phyloP scores from a whole-genome alignment of 1,140 invertebrate genomes.

The Aphaenogaster rudis region DNA sequence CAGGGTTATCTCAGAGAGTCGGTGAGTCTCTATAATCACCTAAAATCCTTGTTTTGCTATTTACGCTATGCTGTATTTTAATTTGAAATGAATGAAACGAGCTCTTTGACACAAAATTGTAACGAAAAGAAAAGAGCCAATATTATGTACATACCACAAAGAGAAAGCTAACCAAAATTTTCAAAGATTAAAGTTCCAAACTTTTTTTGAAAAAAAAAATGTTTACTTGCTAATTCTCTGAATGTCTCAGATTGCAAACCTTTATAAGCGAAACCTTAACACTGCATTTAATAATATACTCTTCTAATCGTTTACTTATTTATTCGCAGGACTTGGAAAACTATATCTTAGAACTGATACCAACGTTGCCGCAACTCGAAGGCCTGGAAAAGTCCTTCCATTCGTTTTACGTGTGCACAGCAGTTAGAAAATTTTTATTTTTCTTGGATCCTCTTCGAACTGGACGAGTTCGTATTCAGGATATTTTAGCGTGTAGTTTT shows the following conservation, averaged over 20 bases:
- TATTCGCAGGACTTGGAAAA: slow-evolving; percentile 95
- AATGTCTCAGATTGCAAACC: no score
- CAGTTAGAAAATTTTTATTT: slow-evolving; percentile 98
- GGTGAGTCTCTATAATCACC: slow-evolving; percentile 86
- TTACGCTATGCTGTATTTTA: slow-evolving; percentile 47
- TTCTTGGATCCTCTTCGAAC: slow-evolving; percentile 96
- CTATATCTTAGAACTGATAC: slow-evolving; percentile 97
- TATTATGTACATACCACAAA: no score
- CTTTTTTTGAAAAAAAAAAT: no score
- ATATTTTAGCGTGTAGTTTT: slow-evolving; percentile 96
- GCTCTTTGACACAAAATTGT: neutral
- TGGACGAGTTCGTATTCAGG: slow-evolving; percentile 95
- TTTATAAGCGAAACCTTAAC: no score
- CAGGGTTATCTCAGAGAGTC: slow-evolving; percentile 96
- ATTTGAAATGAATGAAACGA: slow-evolving; percentile 13
- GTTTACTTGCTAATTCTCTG: no score
- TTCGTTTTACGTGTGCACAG: slow-evolving; percentile 98
- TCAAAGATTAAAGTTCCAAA: no score
- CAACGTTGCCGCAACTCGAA: slow-evolving; percentile 95
- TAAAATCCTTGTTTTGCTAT: slow-evolving; percentile 42
- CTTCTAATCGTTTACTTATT: slow-evolving; percentile 28
- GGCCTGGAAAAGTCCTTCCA: slow-evolving; percentile 97
- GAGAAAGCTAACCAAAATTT: no score
- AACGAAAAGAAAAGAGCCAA: neutral
- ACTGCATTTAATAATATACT: neutral